Conservation (phyloP, 2,888 invertebrate species). For the Pemphredon lugubris region DNA sequence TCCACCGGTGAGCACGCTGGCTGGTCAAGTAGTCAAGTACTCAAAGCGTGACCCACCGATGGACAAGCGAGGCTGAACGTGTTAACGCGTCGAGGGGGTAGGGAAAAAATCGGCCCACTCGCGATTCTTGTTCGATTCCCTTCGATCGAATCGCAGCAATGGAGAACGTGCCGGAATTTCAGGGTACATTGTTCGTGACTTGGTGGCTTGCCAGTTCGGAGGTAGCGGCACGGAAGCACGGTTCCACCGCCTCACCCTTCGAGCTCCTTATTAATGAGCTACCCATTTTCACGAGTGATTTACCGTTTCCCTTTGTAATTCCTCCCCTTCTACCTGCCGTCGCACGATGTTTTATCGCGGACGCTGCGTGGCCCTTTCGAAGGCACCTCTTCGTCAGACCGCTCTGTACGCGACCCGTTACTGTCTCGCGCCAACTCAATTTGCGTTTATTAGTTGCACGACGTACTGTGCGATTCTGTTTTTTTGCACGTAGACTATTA, state of each 20-base stretch:
- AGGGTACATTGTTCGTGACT: conserved; percentile 67
- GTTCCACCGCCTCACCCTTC: conserved; percentile 33
- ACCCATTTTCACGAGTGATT: conserved; percentile 60
- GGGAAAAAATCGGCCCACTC: no score
- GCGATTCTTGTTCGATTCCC: no score
- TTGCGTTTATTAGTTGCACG: no score
- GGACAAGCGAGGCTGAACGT: no score
- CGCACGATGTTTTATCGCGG: conserved; percentile 7
- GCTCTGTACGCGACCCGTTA: conserved; percentile 1
- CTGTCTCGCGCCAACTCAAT: not conserved
- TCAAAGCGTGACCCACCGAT: no score
- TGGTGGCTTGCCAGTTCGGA: conserved; percentile 64
- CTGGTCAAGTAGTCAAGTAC: no score
- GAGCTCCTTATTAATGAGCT: conserved; percentile 62
- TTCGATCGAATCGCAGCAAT: conserved; percentile 46
- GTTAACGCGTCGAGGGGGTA: no score
- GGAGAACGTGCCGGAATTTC: conserved; percentile 56
- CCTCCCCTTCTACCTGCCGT: conserved; percentile 16
- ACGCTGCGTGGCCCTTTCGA: not conserved
- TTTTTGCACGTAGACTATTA: no score
- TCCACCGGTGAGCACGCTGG: no score
- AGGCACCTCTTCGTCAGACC: not conserved
- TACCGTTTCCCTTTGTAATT: conserved; percentile 58
- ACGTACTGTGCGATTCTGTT: no score
- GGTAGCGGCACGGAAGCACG: conserved; percentile 33